phyloP scores from a whole-genome alignment of 2,797 vertebrate genomes.

The Mycteria americana region DNA sequence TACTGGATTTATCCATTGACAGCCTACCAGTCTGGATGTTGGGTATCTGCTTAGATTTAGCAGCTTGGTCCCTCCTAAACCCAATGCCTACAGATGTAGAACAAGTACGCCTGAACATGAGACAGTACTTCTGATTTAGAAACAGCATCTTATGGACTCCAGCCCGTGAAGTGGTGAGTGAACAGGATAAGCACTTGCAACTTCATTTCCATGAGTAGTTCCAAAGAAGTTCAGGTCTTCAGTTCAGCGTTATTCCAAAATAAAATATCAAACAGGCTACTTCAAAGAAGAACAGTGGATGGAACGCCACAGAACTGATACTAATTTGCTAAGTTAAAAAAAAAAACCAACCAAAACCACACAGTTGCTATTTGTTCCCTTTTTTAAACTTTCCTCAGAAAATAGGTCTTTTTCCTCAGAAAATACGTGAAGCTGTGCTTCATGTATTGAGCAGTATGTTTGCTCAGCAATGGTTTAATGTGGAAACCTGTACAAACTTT shows the following conservation, averaged over 20 bases:
- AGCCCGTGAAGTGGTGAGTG: rapidly evolving
- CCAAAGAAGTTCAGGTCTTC: neutral
- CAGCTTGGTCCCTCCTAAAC: neutral
- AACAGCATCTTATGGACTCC: neutral
- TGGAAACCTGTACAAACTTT: neutral
- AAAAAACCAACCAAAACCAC: rapidly evolving
- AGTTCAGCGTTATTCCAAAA: neutral
- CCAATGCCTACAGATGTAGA: neutral
- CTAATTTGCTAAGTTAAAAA: neutral
- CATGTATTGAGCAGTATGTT: neutral
- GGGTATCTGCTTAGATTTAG: neutral
- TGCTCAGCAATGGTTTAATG: neutral
- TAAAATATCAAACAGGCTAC: neutral
- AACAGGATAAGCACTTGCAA: neutral
- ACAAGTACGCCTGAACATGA: neutral
- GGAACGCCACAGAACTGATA: neutral
- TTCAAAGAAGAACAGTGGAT: neutral
- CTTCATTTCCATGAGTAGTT: neutral
- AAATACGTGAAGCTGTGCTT: neutral
- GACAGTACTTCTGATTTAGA: neutral
- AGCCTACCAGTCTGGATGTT: neutral
- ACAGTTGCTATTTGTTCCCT: neutral
- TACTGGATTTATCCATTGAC: neutral
- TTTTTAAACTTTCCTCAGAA: neutral
- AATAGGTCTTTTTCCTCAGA: neutral